Evolutionary conservation across 2,113 vertebrate genomes (phyloP).

Genomic region (Cettia cetti): DNA sequence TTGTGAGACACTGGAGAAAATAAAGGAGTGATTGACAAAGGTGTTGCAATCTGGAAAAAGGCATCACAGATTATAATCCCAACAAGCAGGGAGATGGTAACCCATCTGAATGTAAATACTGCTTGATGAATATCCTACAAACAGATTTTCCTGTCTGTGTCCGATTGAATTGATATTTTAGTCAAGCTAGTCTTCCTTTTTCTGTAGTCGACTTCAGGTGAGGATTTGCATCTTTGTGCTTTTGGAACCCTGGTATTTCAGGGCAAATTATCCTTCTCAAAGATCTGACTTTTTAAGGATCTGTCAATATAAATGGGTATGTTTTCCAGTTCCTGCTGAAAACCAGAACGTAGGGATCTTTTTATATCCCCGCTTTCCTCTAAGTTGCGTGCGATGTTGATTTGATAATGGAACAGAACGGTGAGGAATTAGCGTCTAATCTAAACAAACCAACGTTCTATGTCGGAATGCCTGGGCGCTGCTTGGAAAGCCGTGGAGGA

Average conservation of each 20-base stretch:
- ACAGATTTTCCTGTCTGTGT: conserved; percentile 4
- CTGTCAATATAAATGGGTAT: not conserved
- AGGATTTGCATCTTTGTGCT: not conserved
- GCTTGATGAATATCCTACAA: conserved; percentile 40
- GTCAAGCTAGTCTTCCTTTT: conserved; percentile 24
- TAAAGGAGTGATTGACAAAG: not conserved
- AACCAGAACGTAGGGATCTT: not conserved
- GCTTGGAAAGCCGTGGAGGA: not conserved
- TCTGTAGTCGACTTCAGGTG: conserved; percentile 16
- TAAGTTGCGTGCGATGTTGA: not conserved
- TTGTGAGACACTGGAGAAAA: not conserved
- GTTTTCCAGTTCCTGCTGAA: not conserved
- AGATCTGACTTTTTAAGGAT: not conserved
- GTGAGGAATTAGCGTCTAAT: not conserved
- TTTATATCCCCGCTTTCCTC: not conserved
- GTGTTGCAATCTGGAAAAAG: conserved; percentile 18
- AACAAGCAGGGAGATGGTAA: conserved; percentile 24
- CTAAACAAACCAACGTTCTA: not conserved
- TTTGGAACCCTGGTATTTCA: not conserved
- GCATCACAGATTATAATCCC: not conserved
- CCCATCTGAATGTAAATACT: conserved; percentile 40
- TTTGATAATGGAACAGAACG: not conserved
- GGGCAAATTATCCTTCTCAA: not conserved
- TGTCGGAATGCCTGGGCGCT: not conserved
- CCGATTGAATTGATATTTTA: conserved; percentile 22